phyloP scores from a whole-genome alignment of 2,888 invertebrate genomes.

The Cantharis rustica region DNA sequence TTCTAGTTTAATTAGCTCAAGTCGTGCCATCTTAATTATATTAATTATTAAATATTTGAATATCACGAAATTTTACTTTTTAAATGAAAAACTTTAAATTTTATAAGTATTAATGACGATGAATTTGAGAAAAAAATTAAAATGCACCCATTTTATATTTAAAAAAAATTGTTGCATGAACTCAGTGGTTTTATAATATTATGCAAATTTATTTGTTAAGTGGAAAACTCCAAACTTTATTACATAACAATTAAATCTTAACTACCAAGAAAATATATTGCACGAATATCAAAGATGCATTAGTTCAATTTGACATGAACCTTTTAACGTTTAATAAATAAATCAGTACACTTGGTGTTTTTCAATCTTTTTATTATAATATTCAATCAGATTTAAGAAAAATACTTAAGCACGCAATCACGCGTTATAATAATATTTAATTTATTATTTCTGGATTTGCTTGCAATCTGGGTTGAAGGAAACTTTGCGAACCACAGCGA shows the following conservation, averaged over 20 bases:
- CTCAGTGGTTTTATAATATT: no score
- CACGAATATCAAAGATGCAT: not conserved
- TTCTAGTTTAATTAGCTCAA: conserved; percentile 17
- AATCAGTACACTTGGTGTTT: not conserved
- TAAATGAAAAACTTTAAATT: not conserved
- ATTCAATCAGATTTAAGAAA: not conserved
- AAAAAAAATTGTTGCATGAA: no score
- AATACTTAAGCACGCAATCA: not conserved
- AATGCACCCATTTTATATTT: no score
- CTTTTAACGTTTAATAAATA: not conserved
- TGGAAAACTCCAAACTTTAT: not conserved
- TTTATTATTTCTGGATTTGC: not conserved
- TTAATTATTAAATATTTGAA: not conserved
- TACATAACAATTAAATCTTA: not conserved
- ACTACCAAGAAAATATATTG: not conserved
- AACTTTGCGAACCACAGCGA: not conserved
- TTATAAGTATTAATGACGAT: no score
- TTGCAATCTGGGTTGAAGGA: not conserved
- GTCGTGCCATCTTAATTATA: not conserved
- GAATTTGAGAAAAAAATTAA: no score
- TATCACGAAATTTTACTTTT: not conserved
- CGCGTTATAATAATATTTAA: not conserved
- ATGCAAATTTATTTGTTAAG: not conserved
- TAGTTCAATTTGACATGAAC: not conserved
- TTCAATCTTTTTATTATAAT: not conserved